These are phyloP conservation scores for Heliocidaris erythrogramma DNA, from an alignment of 35 echinoderm and acorn worm genomes.

Conservation along the genomic window DNA sequence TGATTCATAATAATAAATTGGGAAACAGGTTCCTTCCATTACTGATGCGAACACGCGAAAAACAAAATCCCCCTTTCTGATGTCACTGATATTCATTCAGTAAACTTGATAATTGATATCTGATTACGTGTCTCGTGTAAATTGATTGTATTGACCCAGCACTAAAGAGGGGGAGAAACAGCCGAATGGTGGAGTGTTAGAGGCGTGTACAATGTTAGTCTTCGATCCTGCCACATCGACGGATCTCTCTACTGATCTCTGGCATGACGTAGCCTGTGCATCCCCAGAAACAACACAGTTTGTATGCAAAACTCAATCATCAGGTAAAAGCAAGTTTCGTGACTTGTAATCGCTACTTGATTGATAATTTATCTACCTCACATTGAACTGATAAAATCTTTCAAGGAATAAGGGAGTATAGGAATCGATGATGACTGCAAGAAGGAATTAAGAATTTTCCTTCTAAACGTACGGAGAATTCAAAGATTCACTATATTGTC, in stretches of 20 bases:
- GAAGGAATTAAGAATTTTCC: too few species aligned
- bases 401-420: too few species aligned
- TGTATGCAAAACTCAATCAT: constrained; percentile 80
- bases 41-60: neutral
- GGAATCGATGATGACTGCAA: too few species aligned
- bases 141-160: neutral
- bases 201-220: constrained; percentile 72
- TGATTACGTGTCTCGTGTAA: neutral
- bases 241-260: constrained; percentile 62
- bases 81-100: too few species aligned
- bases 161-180: neutral
- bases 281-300: constrained; percentile 76
- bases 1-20: neutral
- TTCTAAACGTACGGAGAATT: too few species aligned
- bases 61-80: too few species aligned
- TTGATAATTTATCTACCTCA: neutral
- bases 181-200: constrained; percentile 76
- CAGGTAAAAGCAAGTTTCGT: neutral
- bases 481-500: too few species aligned
- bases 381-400: too few species aligned
- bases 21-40: neutral
- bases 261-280: constrained; percentile 95
- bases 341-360: neutral
- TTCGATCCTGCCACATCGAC: constrained; percentile 62
- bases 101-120: too few species aligned